Evolutionary conservation across 2,797 vertebrate species (phyloP).

Genomic region (Ctenosaura bakeri): DNA sequence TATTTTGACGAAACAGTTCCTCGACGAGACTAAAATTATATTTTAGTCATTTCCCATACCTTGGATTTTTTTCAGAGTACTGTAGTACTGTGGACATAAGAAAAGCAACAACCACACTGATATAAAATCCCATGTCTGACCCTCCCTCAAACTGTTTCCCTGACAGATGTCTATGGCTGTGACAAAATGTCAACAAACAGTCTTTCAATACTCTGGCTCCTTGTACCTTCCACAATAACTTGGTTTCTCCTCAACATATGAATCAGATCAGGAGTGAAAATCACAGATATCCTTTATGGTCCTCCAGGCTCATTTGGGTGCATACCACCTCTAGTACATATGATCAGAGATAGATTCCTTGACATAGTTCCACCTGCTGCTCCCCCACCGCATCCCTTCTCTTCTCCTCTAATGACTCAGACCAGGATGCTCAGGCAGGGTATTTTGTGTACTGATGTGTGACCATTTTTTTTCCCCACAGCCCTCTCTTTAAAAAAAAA

Average conservation of each 20-base stretch:
- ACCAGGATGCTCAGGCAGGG: not conserved
- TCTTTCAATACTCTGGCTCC: not conserved
- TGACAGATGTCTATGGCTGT: not conserved
- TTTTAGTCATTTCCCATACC: not conserved
- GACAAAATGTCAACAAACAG: too few species aligned
- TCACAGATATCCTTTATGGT: not conserved
- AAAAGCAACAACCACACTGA: not conserved
- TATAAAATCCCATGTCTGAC: not conserved
- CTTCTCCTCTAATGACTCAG: not conserved
- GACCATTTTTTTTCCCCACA: not conserved
- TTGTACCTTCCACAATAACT: not conserved
- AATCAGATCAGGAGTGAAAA: not conserved
- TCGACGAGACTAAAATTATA: not conserved
- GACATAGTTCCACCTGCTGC: not conserved
- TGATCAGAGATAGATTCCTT: not conserved
- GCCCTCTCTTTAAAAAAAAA: not conserved
- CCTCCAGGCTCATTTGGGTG: not conserved
- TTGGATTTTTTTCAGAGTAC: not conserved
- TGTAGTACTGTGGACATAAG: not conserved
- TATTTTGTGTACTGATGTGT: not conserved
- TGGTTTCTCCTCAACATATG: not conserved
- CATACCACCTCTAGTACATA: not conserved
- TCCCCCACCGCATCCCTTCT: not conserved
- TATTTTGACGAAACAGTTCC: not conserved
- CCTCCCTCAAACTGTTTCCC: not conserved